Conservation (phyloP, 1,140 invertebrate genomes). For the Zaprionus kolodkinae region DNA sequence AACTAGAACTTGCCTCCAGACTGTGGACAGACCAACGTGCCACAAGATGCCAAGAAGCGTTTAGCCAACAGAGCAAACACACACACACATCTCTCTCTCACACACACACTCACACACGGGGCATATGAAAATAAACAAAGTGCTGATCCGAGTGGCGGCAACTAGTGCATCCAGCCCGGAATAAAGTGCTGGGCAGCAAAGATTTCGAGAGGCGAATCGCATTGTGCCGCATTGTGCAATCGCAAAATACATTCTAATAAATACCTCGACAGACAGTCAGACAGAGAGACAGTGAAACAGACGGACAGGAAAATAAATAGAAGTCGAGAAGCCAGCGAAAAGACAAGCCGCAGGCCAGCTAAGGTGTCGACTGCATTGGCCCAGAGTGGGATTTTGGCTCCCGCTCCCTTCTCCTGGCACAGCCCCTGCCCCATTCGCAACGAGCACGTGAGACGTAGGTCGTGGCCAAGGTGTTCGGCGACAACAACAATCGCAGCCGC, state of each 20-base stretch:
- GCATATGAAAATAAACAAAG: slow-evolving; percentile 37
- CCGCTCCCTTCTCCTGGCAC: background rate
- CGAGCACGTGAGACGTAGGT: slow-evolving; percentile 60
- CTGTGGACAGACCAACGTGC: slow-evolving; percentile 11
- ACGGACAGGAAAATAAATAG: slow-evolving; percentile 56
- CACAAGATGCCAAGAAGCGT: slow-evolving; percentile 50
- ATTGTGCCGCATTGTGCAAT: slow-evolving; percentile 52
- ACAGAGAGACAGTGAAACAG: slow-evolving; percentile 19
- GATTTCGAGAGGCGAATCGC: slow-evolving; percentile 46
- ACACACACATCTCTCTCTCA: background rate
- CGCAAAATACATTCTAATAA: slow-evolving; percentile 74
- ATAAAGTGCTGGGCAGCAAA: slow-evolving; percentile 44
- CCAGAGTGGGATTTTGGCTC: background rate
- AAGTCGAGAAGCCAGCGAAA: slow-evolving; percentile 32
- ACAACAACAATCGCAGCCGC: slow-evolving; percentile 37
- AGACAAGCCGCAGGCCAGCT: slow-evolving; percentile 28
- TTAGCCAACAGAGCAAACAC: slow-evolving; percentile 16
- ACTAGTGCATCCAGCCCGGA: background rate
- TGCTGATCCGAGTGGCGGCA: slow-evolving; percentile 7
- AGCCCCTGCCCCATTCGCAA: background rate
- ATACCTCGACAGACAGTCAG: slow-evolving; percentile 52
- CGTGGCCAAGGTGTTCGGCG: slow-evolving; percentile 74
- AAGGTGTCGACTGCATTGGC: slow-evolving; percentile 68
- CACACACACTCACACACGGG: background rate
- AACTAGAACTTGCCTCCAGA: slow-evolving; percentile 21